These are phyloP conservation scores for Calypte anna DNA, from an alignment of 2,113 vertebrate species.

Conservation along the genomic window DNA sequence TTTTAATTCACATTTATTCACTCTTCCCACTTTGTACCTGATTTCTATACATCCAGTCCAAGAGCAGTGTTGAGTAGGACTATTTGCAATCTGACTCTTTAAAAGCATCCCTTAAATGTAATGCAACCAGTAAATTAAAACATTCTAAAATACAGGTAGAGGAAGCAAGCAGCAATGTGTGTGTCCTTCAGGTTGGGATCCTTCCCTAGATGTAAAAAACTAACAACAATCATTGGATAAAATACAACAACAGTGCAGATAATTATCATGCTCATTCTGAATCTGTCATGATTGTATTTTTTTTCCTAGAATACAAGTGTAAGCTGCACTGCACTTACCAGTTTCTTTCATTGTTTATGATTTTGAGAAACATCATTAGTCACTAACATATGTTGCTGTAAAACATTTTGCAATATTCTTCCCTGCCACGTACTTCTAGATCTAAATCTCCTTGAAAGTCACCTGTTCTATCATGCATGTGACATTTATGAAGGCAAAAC, in stretches of 20 bases:
- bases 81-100: background rate
- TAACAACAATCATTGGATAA: background rate
- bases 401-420: conserved; percentile 18
- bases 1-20: background rate
- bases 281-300: background rate
- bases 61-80: background rate
- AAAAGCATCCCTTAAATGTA: background rate
- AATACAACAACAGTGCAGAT: background rate
- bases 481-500: background rate
- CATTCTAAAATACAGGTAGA: background rate
- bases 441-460: conserved; percentile 2
- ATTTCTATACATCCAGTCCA: background rate
- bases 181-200: background rate
- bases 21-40: background rate
- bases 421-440: background rate
- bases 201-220: background rate
- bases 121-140: background rate
- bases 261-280: background rate
- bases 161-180: background rate
- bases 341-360: conserved; percentile 51
- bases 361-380: conserved; percentile 18
- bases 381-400: background rate
- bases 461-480: background rate
- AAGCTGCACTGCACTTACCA: background rate
- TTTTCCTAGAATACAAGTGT: background rate